Conservation (phyloP, 2,113 vertebrate species). For the Serilophus lunatus region DNA sequence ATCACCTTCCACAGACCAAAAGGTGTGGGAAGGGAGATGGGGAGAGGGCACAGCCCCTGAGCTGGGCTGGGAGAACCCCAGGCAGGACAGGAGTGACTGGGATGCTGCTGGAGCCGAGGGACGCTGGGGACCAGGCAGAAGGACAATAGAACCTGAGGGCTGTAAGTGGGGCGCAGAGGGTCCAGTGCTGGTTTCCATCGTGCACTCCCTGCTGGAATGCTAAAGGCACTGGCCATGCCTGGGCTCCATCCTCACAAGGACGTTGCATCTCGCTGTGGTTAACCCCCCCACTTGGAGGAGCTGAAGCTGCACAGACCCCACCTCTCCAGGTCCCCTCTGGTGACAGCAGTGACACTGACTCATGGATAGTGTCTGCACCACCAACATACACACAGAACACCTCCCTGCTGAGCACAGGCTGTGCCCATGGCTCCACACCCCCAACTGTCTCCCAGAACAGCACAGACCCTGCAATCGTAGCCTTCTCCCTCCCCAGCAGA, state of each 20-base stretch:
- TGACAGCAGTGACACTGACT: neutral
- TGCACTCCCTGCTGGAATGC: neutral
- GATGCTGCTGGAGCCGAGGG: accelerated
- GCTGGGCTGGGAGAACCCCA: accelerated
- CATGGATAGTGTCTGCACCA: neutral
- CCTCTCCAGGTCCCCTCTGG: too few relatives aligned
- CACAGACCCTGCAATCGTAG: neutral
- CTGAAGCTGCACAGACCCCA: neutral
- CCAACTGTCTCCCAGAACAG: neutral
- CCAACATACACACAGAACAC: accelerated
- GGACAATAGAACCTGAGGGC: neutral
- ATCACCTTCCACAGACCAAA: neutral
- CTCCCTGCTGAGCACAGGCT: neutral
- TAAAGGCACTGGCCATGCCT: neutral
- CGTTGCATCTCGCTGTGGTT: neutral
- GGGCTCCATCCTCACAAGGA: neutral
- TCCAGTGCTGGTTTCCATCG: neutral
- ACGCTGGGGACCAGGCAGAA: neutral
- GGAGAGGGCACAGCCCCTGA: neutral
- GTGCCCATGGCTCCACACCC: neutral
- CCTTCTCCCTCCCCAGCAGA: neutral
- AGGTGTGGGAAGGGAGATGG: neutral
- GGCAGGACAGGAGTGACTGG: too few relatives aligned
- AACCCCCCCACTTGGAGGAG: neutral
- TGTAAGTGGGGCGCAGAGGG: neutral